A percentile compares a stretch with the other conserved stretches of the same genome.
Evolutionary conservation across 2,797 vertebrate species (phyloP).

Genomic region (Propithecus deckenii): DNA sequence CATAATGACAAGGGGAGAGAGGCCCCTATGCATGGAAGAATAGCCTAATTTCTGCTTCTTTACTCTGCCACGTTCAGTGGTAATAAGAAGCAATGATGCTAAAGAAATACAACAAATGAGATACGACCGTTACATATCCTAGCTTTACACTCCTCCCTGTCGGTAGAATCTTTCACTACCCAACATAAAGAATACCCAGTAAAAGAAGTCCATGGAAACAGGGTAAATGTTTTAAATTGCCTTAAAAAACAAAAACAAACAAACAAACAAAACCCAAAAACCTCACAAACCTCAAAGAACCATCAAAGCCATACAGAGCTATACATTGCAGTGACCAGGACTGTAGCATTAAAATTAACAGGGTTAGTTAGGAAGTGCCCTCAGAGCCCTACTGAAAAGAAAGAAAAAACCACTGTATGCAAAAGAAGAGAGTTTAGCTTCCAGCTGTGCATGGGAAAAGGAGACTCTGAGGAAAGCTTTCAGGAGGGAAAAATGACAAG

Average conservation of each 20-base stretch:
- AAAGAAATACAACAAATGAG: neutral
- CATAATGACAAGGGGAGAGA: neutral
- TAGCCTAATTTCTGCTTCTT: neutral
- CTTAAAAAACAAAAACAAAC: neutral
- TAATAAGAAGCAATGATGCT: neutral
- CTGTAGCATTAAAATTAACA: neutral
- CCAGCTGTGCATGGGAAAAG: neutral
- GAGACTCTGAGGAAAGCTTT: neutral
- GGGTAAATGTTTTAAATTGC: neutral
- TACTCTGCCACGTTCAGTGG: neutral
- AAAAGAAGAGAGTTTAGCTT: neutral
- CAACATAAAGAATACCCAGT: neutral
- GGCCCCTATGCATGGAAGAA: neutral
- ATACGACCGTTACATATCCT: neutral
- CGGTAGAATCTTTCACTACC: neutral
- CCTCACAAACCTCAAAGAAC: neutral
- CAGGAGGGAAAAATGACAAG: neutral
- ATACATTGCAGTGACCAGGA: rapidly evolving
- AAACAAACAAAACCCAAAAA: too few species aligned
- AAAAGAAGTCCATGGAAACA: neutral
- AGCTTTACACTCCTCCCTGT: neutral
- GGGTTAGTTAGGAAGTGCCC: neutral
- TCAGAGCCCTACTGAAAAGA: neutral
- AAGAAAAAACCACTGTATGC: neutral
- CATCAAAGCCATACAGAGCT: neutral